These are phyloP conservation scores for Sapayoa aenigma DNA, from an alignment of 2,113 vertebrate species.

Conservation along the genomic window DNA sequence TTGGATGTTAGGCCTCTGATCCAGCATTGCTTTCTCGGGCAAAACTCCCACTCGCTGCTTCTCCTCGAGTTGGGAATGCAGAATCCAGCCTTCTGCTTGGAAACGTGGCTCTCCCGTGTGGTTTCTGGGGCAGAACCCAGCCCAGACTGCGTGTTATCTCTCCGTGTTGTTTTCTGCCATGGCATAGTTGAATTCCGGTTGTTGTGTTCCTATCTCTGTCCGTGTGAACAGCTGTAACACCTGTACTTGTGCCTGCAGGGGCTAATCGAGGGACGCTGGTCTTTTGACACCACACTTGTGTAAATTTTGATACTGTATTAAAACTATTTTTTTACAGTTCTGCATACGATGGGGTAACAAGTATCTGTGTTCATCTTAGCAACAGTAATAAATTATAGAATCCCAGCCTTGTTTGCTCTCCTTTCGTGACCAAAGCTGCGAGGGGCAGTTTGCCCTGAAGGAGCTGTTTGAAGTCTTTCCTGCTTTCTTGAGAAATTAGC, in stretches of 20 bases:
- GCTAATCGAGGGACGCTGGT: conserved; percentile 67
- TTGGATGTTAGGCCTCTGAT: neutral
- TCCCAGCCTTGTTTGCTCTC: conserved; percentile 53
- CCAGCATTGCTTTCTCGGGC: neutral
- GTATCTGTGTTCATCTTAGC: conserved; percentile 80
- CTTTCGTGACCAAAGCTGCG: neutral
- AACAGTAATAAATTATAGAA: conserved; percentile 82
- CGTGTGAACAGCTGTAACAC: conserved; percentile 50
- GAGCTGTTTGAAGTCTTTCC: neutral
- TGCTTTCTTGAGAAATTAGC: neutral
- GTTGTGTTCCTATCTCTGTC: conserved; percentile 77
- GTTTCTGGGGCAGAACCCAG: neutral
- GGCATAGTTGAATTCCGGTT: conserved; percentile 64
- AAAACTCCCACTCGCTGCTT: neutral
- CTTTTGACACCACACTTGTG: conserved; percentile 79
- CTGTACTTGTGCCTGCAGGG: conserved; percentile 71
- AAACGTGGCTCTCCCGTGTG: neutral
- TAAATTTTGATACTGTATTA: conserved; percentile 87
- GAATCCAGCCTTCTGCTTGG: neutral
- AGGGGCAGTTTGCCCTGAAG: neutral
- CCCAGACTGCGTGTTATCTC: neutral
- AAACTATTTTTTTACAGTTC: conserved; percentile 87
- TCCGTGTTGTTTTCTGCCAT: conserved; percentile 33
- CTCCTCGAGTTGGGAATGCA: neutral
- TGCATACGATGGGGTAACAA: conserved; percentile 76